Conservation (phyloP, 92 coral and sea anemone genomes). For the Plumapathes pennacea region DNA sequence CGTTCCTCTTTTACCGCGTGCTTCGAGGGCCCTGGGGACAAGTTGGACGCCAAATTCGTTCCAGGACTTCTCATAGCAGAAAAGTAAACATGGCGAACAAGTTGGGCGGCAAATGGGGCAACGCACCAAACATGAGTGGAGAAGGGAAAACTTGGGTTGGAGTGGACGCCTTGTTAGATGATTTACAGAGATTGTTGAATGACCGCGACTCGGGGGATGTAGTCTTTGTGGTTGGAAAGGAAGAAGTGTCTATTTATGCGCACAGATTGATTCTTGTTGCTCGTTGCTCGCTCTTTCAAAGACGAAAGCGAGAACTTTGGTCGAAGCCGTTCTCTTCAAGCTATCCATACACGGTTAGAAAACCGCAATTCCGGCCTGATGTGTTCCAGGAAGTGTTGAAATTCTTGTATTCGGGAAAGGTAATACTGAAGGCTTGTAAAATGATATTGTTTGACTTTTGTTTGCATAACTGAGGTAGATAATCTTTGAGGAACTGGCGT, state of each 20-base stretch:
- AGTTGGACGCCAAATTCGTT: too few relatives aligned
- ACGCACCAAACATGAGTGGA: too few relatives aligned
- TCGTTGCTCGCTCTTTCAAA: conserved; percentile 67
- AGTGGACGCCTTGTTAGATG: conserved; percentile 63
- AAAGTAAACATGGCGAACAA: too few relatives aligned
- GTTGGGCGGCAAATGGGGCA: too few relatives aligned
- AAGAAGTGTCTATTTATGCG: conserved; percentile 60
- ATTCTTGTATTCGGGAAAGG: conserved; percentile 93
- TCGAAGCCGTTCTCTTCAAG: conserved; percentile 43
- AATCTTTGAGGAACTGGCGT: too few relatives aligned
- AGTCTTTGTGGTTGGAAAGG: conserved; percentile 73
- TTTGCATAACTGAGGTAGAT: too few relatives aligned
- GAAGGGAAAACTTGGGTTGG: conserved; percentile 73
- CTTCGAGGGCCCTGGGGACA: too few relatives aligned
- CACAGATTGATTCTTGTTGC: conserved; percentile 73
- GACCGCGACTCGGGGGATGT: conserved; percentile 84
- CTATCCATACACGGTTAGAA: conserved; percentile 60
- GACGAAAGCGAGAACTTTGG: conserved; percentile 64
- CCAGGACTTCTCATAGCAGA: too few relatives aligned
- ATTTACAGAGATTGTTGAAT: conserved; percentile 62
- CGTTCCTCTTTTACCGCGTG: too few relatives aligned
- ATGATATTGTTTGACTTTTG: too few relatives aligned
- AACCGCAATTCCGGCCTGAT: conserved; percentile 61
- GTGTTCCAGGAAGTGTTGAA: conserved; percentile 83
- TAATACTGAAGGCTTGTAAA: too few relatives aligned